Evolutionary conservation across 2,888 invertebrate genomes (phyloP).

Genomic region (Cistogaster globosa): DNA sequence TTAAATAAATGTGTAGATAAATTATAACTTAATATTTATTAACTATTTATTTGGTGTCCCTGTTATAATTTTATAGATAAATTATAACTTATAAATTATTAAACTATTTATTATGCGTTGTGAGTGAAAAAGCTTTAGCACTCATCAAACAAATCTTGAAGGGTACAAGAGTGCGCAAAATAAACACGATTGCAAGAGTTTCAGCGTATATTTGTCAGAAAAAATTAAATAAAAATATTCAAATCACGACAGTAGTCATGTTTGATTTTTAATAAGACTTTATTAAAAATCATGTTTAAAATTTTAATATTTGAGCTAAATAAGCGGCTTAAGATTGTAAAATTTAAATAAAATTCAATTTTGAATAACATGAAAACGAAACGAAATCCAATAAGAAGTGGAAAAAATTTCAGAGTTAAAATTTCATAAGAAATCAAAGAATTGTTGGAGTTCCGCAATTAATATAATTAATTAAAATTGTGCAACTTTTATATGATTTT

Average conservation of each 20-base stretch:
- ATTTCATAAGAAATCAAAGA: too few species aligned
- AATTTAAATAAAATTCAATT: constrained; percentile 36
- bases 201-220: constrained; percentile 43
- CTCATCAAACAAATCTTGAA: neutral
- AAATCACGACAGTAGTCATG: constrained; percentile 70
- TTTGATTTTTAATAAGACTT: constrained; percentile 27
- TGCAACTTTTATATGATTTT: too few species aligned
- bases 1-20: too few species aligned
- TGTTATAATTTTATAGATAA: too few species aligned
- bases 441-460: too few species aligned
- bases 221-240: constrained; percentile 50
- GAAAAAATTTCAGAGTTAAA: too few species aligned
- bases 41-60: too few species aligned
- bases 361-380: constrained; percentile 5
- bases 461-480: too few species aligned
- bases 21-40: too few species aligned
- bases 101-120: too few species aligned
- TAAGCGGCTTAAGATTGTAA: constrained; percentile 61
- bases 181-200: constrained; percentile 41
- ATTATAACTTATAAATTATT: too few species aligned
- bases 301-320: constrained; percentile 31
- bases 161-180: neutral
- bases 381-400: neutral
- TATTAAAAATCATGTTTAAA: constrained; percentile 54
- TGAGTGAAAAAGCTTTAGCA: neutral